These are phyloP conservation scores for Macaca nemestrina DNA, from an alignment of 2,113 vertebrate species.

Conservation along the genomic window DNA sequence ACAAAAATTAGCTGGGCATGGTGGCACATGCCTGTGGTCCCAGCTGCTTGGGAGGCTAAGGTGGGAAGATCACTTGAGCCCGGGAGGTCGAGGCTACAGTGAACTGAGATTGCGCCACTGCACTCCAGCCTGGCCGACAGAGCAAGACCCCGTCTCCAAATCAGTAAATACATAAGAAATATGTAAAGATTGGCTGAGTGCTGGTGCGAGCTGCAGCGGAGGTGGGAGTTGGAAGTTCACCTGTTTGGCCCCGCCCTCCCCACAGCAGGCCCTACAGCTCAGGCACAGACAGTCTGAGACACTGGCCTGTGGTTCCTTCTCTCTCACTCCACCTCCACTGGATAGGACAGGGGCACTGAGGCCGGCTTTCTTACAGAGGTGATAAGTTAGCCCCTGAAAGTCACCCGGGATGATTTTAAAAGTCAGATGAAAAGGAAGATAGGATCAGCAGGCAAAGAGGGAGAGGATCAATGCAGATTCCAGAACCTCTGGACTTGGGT, in stretches of 20 bases:
- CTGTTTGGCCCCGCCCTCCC: neutral
- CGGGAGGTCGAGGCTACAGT: too few species aligned
- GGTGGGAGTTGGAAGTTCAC: neutral
- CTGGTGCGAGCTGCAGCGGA: rapidly evolving
- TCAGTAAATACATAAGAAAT: too few species aligned
- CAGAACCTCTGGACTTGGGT: rapidly evolving
- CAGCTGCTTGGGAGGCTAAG: too few species aligned
- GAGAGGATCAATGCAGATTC: neutral
- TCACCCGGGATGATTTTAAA: neutral
- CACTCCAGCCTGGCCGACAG: too few species aligned
- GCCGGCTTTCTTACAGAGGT: neutral
- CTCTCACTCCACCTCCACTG: neutral
- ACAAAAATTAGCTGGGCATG: too few species aligned
- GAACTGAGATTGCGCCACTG: too few species aligned
- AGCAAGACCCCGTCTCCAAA: too few species aligned
- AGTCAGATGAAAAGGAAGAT: neutral
- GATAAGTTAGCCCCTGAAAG: neutral
- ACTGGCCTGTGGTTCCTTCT: neutral
- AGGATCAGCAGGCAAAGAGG: neutral
- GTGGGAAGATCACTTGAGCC: too few species aligned
- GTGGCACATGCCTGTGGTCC: too few species aligned
- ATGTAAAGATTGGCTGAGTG: neutral
- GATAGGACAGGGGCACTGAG: neutral
- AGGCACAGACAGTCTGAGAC: neutral
- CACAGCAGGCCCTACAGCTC: rapidly evolving